A percentile compares a stretch with the other conserved stretches of the same genome.
These are phyloP conservation scores for Cydia pomonella DNA, from an alignment of 1,140 invertebrate genomes.

Conservation along the genomic window DNA sequence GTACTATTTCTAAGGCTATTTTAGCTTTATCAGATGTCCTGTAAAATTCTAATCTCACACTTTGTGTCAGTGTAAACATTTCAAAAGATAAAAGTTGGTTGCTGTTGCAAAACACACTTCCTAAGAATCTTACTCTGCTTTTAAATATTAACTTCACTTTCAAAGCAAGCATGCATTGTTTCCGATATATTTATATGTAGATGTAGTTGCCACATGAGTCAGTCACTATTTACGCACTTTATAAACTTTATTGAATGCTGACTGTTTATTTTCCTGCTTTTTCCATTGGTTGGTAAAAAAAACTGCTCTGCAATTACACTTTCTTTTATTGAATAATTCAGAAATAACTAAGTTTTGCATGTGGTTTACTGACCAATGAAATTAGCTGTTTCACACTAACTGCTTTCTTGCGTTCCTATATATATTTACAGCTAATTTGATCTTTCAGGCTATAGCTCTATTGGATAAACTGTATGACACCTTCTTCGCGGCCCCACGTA, in stretches of 20 bases:
- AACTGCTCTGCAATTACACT: not conserved
- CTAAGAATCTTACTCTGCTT: not conserved
- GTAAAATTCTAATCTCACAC: too few relatives aligned
- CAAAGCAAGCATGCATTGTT: slow-evolving; percentile 18
- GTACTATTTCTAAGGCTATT: too few relatives aligned
- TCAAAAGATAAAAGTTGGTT: not conserved
- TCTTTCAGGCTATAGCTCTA: slow-evolving; percentile 78
- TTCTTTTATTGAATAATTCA: not conserved
- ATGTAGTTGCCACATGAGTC: not conserved
- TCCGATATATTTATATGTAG: slow-evolving; percentile 22
- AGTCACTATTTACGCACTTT: not conserved
- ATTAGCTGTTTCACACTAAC: slow-evolving; percentile 36
- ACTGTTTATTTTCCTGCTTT: not conserved
- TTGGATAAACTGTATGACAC: slow-evolving; percentile 79
- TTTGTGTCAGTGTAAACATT: not conserved
- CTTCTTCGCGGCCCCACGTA: slow-evolving; percentile 73
- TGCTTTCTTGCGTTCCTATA: slow-evolving; percentile 50
- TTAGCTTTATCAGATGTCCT: too few relatives aligned
- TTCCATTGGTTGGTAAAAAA: not conserved
- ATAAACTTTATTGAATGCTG: not conserved
- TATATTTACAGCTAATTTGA: slow-evolving; percentile 73
- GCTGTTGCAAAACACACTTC: not conserved
- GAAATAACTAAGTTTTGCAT: not conserved
- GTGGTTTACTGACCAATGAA: not conserved
- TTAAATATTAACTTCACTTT: not conserved